Conservation (phyloP, 2,888 invertebrate genomes). For the Cephus rjabovi region DNA sequence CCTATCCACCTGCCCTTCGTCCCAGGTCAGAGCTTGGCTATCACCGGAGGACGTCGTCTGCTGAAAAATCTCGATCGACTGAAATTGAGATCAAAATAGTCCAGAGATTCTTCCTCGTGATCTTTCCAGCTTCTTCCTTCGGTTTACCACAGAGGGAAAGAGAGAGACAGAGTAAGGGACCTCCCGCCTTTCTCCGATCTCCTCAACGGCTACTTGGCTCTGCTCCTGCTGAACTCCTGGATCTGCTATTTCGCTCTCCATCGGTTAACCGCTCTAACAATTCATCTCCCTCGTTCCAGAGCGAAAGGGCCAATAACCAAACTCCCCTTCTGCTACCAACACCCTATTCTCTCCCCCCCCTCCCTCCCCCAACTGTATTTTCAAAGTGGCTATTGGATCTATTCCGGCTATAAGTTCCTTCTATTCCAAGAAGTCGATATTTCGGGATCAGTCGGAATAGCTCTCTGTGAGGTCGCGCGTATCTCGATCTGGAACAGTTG, state of each 20-base stretch:
- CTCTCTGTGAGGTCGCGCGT: not conserved
- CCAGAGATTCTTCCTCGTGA: slow-evolving; percentile 9
- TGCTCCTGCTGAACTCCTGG: not conserved
- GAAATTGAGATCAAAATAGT: slow-evolving; percentile 41
- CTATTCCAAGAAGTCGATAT: not conserved
- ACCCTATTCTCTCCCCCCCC: too few relatives aligned
- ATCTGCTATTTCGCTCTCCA: not conserved
- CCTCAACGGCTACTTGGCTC: not conserved
- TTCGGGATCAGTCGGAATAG: not conserved
- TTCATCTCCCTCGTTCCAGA: not conserved
- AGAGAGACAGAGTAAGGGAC: not conserved
- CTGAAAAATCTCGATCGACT: slow-evolving; percentile 39
- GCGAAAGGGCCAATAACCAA: not conserved
- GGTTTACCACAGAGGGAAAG: not conserved
- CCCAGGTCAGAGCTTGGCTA: slow-evolving; percentile 1
- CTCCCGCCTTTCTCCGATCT: not conserved
- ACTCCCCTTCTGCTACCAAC: too few relatives aligned
- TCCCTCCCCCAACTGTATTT: not conserved
- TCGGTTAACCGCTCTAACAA: not conserved
- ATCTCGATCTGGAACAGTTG: slow-evolving; percentile 1
- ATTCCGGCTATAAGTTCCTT: not conserved
- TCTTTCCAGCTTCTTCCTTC: slow-evolving; percentile 8
- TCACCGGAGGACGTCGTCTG: slow-evolving; percentile 3
- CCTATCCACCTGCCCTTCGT: not conserved
- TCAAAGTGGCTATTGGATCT: not conserved